Evolutionary conservation across 2,113 vertebrate genomes (phyloP), one percentile per base, ranked within the genome.

Genomic region (Monopterus albus): DNA sequence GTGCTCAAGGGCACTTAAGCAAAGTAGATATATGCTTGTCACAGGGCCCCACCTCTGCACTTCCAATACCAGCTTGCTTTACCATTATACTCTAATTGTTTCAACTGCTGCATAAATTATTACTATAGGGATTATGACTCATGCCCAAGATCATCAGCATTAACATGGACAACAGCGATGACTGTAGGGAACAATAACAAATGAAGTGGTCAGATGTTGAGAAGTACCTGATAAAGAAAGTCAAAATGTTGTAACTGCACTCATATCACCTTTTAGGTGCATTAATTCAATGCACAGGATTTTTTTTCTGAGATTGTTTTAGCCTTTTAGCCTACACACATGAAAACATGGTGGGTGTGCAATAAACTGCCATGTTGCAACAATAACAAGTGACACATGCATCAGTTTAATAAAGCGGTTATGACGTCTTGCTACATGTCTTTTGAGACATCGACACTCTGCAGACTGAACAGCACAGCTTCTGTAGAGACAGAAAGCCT

Each of bases 331-430:
- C 21, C 17, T 20, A 17, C n/a, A 3, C 6, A 45, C 0, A 23
- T 17, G 52, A 46, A 20, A 39, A 21, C 33, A 26, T 39, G n/a
- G 10, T 42, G 38, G 3, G 61, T 31, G 13, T 40, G 46, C 50
- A 29, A n/a, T 20, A 20, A 2, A 21, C 46, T 18, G 20, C 1
- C 0, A 15, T 11, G 33, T 4, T 7, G 5, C 29, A 31, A 31
- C 29, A 25, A 29, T 15, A 47, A 72, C 74, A 88, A 80, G 80
- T 85, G 87, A 81, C 82, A 82, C 64, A 87, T 83, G 73, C 71
- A 75, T 76, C 15, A 14, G 29, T 56, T 79, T 61, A 67, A 9
- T 26, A 40, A 23, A 28, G 49, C 49, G 28, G 59, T 52, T 25
- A 58, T 51, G 17, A 25, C 52, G 36, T 33, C 45, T 28, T 78